Percentiles rank a stretch among this genome's conserved stretches.
These are phyloP conservation scores for Sesamia nonagrioides DNA, from an alignment of 1,140 invertebrate genomes.

Conservation along the genomic window DNA sequence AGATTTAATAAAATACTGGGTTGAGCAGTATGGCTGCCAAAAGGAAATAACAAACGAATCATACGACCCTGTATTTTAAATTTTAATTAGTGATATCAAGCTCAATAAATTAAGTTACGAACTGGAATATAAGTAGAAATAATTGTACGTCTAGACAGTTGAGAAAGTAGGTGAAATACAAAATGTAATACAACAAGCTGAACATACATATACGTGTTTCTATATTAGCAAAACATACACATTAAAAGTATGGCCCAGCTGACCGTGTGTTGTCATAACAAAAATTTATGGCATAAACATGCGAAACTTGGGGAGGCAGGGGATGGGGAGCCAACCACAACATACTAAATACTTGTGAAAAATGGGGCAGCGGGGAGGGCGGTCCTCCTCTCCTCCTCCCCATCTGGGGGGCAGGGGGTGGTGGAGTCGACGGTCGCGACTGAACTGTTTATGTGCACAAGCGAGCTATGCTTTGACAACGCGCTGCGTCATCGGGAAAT, in stretches of 20 bases:
- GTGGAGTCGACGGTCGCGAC: constrained; percentile 53
- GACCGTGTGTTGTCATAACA: constrained; percentile 72
- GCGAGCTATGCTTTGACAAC: constrained; percentile 70
- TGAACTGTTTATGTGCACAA: constrained; percentile 77
- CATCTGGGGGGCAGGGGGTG: constrained; percentile 50
- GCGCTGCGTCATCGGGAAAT: constrained; percentile 77
- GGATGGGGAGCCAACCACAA: constrained; percentile 48
- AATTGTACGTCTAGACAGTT: background rate
- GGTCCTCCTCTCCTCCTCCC: constrained; percentile 49
- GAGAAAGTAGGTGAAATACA: constrained; percentile 20
- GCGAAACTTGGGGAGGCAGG: constrained; percentile 61
- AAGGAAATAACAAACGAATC: background rate
- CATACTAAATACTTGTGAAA: constrained; percentile 70
- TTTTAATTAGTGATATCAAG: constrained; percentile 51
- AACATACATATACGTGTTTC: background rate
- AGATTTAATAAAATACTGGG: constrained; percentile 40
- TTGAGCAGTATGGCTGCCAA: constrained; percentile 5
- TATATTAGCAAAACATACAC: constrained; percentile 12
- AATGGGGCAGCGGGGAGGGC: constrained; percentile 63
- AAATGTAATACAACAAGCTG: constrained; percentile 11
- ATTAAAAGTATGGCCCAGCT: constrained; percentile 63
- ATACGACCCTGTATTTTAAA: constrained; percentile 45
- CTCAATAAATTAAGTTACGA: constrained; percentile 43
- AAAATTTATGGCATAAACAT: constrained; percentile 68
- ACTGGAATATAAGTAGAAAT: constrained; percentile 14